Base-by-base conservation (phyloP, 2,888 invertebrate species). In the Hirtodrosophila alboralis region DNA sequence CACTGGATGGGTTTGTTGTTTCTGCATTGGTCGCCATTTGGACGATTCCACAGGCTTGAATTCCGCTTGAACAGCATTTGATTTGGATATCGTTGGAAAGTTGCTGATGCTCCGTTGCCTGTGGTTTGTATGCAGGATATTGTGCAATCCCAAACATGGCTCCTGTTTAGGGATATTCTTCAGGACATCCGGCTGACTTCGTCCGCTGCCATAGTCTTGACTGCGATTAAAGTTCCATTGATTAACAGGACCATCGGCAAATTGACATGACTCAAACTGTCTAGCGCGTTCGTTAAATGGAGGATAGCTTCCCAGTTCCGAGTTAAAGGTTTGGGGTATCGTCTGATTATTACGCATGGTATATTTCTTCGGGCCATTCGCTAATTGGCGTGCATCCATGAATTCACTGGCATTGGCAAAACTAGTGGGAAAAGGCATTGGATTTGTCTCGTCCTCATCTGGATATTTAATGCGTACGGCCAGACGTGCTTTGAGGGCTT, bases 171-270 rank as follows among this genome's bases (percentile, higher is more conserved):
- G 72, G 8, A 68, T 4, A n/a, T 65, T 31, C 27, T 38, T 44
- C n/a, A n/a, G n/a, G n/a, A n/a, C n/a, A n/a, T n/a, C n/a, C n/a
- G 10, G 16, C n/a, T 21, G 18, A 5, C 5, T 7, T 1, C 56
- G 47, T 9, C 38, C 27, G 10, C 37, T 30, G 33, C 30, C 47
- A 2, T 14, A 26, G 40, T 40, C 33, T 8, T 33, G 41, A 1
- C 51, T 52, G 2, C 81, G 60, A 45, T 64, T 40, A 18, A 81
- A 81, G 7, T 66, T 63, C 12, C 53, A 30, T 7, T 13, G 23
- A 16, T 37, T 47, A 4, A 57, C 75, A 1, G 78, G 81, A 0
- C 81, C 81, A 26, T 84, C 78, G 0, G 83, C 62, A 23, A 78
- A 84, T 21, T 75, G 71, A 8, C 70, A 70, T 8, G 44, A 51